Evolutionary conservation across 1,140 invertebrate species (phyloP).

Genomic region (Venturia canescens): DNA sequence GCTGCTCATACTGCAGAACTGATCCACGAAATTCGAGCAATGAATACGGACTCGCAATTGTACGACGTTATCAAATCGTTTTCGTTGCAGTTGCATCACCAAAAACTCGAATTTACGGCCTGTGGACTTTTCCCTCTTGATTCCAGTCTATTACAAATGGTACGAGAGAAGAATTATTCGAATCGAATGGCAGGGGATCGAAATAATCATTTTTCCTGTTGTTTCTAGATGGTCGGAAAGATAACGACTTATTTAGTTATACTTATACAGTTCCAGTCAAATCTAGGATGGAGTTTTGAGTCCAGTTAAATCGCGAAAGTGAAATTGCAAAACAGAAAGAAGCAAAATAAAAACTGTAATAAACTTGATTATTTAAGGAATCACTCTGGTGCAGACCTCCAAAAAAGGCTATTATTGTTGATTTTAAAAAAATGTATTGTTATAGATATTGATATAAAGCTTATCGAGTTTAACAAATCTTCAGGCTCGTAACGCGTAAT

Average conservation of each 20-base stretch:
- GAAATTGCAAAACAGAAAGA: too few species aligned
- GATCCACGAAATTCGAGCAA: constrained; percentile 47
- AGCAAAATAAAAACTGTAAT: too few species aligned
- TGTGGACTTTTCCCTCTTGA: constrained; percentile 45
- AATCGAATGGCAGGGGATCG: not conserved
- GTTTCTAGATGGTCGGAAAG: constrained; percentile 35
- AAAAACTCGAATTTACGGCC: constrained; percentile 46
- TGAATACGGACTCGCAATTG: constrained; percentile 27
- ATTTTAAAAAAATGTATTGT: too few species aligned
- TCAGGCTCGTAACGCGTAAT: too few species aligned
- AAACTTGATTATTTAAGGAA: too few species aligned
- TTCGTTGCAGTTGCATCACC: constrained; percentile 48
- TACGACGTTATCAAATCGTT: constrained; percentile 46
- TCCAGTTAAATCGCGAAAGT: too few species aligned
- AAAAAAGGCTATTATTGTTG: too few species aligned
- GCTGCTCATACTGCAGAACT: constrained; percentile 37
- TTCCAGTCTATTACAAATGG: constrained; percentile 46
- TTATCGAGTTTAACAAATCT: too few species aligned
- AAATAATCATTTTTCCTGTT: constrained; percentile 12
- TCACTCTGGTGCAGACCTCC: too few species aligned
- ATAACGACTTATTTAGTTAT: constrained; percentile 50
- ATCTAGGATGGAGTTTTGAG: not conserved
- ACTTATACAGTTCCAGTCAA: constrained; percentile 47
- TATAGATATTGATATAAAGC: too few species aligned
- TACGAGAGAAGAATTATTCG: not conserved